A percentile compares a stretch with the other conserved stretches of the same genome.
These are phyloP conservation scores for Pseudoips prasinana DNA, from an alignment of 2,888 invertebrate genomes.

Conservation along the genomic window DNA sequence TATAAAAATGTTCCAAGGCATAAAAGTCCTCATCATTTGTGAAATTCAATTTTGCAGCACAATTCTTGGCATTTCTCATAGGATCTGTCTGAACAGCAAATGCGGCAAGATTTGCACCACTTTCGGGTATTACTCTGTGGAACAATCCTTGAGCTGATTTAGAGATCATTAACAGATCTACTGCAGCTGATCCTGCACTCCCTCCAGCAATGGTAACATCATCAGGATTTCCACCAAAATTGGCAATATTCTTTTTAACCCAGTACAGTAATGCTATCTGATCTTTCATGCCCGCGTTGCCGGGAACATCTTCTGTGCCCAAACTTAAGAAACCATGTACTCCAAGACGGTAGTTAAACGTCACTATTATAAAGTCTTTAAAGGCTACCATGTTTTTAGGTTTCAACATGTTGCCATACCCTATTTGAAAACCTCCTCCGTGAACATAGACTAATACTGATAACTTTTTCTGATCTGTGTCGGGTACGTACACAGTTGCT, in stretches of 20 bases:
- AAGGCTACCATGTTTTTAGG: constrained; percentile 19
- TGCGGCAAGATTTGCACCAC: constrained; percentile 34
- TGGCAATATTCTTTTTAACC: constrained; percentile 45
- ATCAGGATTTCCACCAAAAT: constrained; percentile 47
- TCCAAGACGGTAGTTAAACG: constrained; percentile 42
- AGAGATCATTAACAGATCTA: constrained; percentile 40
- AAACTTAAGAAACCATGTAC: constrained; percentile 40
- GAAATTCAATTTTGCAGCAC: constrained; percentile 34
- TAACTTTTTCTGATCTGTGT: constrained; percentile 38
- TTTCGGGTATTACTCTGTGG: constrained; percentile 44
- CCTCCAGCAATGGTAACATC: constrained; percentile 43
- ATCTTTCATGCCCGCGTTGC: constrained; percentile 52
- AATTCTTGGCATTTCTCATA: constrained; percentile 37
- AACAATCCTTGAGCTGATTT: constrained; percentile 40
- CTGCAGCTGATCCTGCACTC: constrained; percentile 42
- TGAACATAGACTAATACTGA: constrained; percentile 41
- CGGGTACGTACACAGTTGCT: constrained; percentile 53
- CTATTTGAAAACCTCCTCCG: constrained; percentile 38
- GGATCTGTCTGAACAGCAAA: constrained; percentile 45
- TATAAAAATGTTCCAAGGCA: constrained; percentile 49
- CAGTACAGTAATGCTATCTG: constrained; percentile 43
- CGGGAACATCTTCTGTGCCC: constrained; percentile 40
- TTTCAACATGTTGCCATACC: constrained; percentile 20
- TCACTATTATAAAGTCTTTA: constrained; percentile 31
- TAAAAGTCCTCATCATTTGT: constrained; percentile 37